Evolutionary conservation across 2,797 vertebrate genomes (phyloP).

Genomic region (Peromyscus attwateri): DNA sequence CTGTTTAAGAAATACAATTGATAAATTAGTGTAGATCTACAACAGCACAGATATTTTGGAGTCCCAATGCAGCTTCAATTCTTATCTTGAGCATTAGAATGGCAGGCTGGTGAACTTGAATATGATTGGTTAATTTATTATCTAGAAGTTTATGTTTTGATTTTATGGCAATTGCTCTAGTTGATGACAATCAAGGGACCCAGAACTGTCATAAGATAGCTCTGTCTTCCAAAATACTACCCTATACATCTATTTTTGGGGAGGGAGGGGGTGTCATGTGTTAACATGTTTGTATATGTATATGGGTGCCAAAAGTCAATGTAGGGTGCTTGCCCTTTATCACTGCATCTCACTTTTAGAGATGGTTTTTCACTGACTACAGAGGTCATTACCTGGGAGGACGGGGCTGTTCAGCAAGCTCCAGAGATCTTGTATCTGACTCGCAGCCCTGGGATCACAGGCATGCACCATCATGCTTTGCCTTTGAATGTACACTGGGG

Average conservation of each 20-base stretch:
- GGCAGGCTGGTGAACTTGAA: background rate
- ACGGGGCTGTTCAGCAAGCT: background rate
- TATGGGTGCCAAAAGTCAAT: background rate
- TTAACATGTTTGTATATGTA: background rate
- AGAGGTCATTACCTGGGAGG: background rate
- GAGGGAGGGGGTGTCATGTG: background rate
- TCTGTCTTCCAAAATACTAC: background rate
- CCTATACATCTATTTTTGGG: background rate
- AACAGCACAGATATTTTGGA: background rate
- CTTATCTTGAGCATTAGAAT: background rate
- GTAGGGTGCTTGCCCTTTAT: background rate
- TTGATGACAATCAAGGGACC: background rate
- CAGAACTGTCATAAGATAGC: background rate
- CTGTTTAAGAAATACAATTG: constrained; percentile 35
- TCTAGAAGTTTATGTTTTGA: constrained; percentile 5
- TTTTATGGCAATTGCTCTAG: background rate
- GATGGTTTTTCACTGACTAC: background rate
- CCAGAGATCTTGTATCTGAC: background rate
- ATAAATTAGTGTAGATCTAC: background rate
- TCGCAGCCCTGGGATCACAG: background rate
- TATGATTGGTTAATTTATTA: background rate
- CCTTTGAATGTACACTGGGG: background rate
- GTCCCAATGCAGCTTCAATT: background rate
- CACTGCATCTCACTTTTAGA: background rate
- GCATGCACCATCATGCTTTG: background rate